Conservation (phyloP, 2,113 vertebrate species). For the Ictalurus punctatus region DNA sequence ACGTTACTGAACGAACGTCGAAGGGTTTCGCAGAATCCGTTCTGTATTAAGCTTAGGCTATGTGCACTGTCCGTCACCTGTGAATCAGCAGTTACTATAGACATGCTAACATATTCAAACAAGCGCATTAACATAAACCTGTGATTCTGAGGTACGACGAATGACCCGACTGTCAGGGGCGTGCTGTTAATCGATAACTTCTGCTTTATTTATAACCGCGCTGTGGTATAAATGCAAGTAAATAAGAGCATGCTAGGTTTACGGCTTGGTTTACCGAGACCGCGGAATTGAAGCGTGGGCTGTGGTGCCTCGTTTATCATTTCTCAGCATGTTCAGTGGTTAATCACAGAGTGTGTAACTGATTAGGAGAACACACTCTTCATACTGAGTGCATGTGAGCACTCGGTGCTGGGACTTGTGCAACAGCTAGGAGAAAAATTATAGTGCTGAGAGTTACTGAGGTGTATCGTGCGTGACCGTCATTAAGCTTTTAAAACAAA, state of each 20-base stretch:
- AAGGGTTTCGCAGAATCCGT: background rate
- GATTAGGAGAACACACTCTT: background rate
- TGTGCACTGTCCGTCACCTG: background rate
- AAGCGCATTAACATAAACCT: background rate
- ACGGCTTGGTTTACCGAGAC: background rate
- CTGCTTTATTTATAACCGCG: too few relatives aligned
- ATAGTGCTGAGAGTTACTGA: background rate
- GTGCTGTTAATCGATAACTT: too few relatives aligned
- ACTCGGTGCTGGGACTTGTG: conserved; percentile 15
- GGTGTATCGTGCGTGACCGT: conserved; percentile 14
- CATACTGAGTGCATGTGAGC: background rate
- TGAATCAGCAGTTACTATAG: background rate
- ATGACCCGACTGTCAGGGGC: too few relatives aligned
- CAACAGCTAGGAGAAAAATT: conserved; percentile 2
- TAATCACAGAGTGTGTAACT: background rate
- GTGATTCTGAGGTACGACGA: too few relatives aligned
- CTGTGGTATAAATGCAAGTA: too few relatives aligned
- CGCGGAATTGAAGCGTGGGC: background rate
- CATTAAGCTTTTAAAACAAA: conserved; percentile 13
- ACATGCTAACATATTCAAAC: background rate
- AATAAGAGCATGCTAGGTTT: background rate
- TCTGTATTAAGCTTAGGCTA: background rate
- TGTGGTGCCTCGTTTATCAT: background rate
- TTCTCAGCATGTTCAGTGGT: conserved; percentile 6
- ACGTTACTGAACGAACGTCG: background rate